These are phyloP conservation scores for Campoletis sonorensis DNA, from an alignment of 1,140 invertebrate genomes.

Conservation along the genomic window DNA sequence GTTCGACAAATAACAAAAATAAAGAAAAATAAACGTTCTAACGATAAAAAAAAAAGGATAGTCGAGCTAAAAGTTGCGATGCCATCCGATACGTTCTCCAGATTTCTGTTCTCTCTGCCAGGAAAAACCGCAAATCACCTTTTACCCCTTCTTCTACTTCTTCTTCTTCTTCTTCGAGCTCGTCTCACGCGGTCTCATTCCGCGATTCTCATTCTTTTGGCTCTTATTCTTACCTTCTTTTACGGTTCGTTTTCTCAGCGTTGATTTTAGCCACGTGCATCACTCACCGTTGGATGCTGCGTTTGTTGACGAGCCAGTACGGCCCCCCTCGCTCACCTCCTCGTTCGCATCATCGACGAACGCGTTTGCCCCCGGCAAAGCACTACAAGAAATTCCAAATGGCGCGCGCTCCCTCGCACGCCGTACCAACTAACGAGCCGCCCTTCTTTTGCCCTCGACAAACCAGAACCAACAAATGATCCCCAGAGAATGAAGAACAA, in stretches of 20 bases:
- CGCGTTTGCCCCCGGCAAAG: background rate
- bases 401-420: slow-evolving; percentile 14
- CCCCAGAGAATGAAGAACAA: background rate
- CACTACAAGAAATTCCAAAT: slow-evolving; percentile 35
- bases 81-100: background rate
- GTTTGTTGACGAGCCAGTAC: slow-evolving; percentile 14
- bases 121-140: slow-evolving; percentile 68
- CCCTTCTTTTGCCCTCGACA: slow-evolving; percentile 28
- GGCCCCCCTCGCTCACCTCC: background rate
- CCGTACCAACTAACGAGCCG: slow-evolving; percentile 37
- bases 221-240: slow-evolving; percentile 3
- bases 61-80: background rate
- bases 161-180: slow-evolving; percentile 17
- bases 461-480: slow-evolving; percentile 25
- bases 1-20: background rate
- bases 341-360: slow-evolving; percentile 2
- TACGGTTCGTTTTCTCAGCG: slow-evolving; percentile 22
- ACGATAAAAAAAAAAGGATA: slow-evolving; percentile 7
- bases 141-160: slow-evolving; percentile 34
- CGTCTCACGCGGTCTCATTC: slow-evolving; percentile 28
- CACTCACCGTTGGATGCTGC: slow-evolving; percentile 7
- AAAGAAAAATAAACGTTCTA: background rate
- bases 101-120: slow-evolving; percentile 1
- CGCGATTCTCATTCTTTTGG: slow-evolving; percentile 24
- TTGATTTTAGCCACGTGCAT: slow-evolving; percentile 25